Base-by-base conservation (phyloP, 1,140 invertebrate species). In the Drosophila serrata region DNA sequence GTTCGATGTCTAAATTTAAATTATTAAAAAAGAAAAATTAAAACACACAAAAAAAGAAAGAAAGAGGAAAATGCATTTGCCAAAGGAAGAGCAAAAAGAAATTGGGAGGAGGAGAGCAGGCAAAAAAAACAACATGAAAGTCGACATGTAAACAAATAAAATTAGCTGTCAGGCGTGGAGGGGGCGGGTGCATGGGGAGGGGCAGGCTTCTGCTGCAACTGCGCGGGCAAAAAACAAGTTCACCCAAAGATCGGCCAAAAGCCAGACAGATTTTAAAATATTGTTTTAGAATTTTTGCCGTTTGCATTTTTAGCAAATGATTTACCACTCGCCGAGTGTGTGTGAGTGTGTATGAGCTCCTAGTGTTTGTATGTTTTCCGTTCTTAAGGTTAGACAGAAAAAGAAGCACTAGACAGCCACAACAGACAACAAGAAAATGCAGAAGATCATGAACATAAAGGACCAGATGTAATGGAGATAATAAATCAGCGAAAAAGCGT, bases 241-340 rank as follows among this genome's bases (percentile, higher is more conserved):
- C 82, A 81, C 63, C 72, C 74, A 67, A 59, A 88, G 85, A 90
- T 90, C 86, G 85, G 78, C 85, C 82, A 81, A 85, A 90, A 90
- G 85, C 85, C 86, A 90, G 85, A 90, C 81, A 90, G 78, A 90
- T 90, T 90, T 90, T 87, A 82, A 90, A 90, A 90, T 90, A 90
- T 90, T 90, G 85, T 90, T 87, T 88, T 84, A 87, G 81, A 90
- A 85, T 85, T 90, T 90, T 85, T 90, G 65, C 80, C 60, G 64
- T 75, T 72, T 88, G 84, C 85, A 88, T 88, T 88, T 88, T 88
- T 80, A 90, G 85, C 81, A 70, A 90, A 79, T 63, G 61, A 80
- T 70, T 70, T 70, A 70, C 40, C 64, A 45, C 64, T 70, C 39
- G 31, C 13, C 31, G 17, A 35, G 55, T 55, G 43, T 62, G 56